Evolutionary conservation across 2,113 vertebrate genomes (phyloP).

Genomic region (Anhinga anhinga): DNA sequence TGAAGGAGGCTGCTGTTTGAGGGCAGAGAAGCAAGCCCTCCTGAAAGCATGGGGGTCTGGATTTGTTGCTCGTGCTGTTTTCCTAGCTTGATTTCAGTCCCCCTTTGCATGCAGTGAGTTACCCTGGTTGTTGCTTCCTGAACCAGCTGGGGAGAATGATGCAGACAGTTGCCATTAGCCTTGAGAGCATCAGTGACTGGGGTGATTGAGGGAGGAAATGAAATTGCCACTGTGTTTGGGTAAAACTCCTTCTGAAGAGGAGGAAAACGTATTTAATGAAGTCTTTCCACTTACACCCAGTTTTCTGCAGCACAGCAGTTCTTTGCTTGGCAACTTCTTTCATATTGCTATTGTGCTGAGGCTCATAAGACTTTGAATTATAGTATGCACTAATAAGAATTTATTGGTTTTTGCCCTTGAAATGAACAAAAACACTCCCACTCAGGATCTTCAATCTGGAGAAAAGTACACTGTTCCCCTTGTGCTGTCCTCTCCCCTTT

Average conservation of each 20-base stretch:
- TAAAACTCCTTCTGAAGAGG: not conserved
- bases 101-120: accelerated
- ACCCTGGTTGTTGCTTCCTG: not conserved
- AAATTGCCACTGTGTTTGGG: not conserved
- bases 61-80: not conserved
- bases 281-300: not conserved
- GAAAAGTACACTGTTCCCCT: not conserved
- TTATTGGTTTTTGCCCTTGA: not conserved
- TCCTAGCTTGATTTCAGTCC: not conserved
- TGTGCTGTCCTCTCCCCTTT: not conserved
- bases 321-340: not conserved
- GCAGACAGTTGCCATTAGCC: not conserved
- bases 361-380: not conserved
- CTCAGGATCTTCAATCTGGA: not conserved
- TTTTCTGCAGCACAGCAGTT: not conserved
- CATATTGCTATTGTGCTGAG: not conserved
- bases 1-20: not conserved
- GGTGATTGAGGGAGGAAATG: not conserved
- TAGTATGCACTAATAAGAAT: not conserved
- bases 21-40: not conserved
- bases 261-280: not conserved
- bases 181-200: not conserved
- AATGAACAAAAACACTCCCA: slow-evolving; percentile 11
- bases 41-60: not conserved
- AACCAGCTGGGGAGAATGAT: not conserved